A percentile compares a stretch with the other conserved stretches of the same genome.
Conservation (phyloP, 1,140 invertebrate genomes). For the Hycleus cichorii region DNA sequence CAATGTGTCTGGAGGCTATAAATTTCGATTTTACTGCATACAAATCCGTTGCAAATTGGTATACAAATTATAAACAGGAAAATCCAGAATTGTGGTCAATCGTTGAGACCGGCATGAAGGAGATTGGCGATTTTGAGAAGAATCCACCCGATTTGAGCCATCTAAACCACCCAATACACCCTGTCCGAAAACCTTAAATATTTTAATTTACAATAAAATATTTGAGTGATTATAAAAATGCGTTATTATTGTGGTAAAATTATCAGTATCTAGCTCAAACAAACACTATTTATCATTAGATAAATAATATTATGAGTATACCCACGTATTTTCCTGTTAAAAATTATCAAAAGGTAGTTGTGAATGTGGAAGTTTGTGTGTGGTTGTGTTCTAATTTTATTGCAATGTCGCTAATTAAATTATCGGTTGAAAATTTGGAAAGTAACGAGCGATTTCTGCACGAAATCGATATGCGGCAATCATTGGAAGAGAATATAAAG, state of each 20-base stretch:
- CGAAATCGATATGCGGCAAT: constrained; percentile 27
- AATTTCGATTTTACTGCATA: constrained; percentile 55
- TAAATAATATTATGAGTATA: too few relatives aligned
- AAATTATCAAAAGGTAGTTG: not conserved
- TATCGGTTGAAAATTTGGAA: constrained; percentile 22
- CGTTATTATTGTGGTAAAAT: constrained; percentile 1
- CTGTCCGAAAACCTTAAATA: constrained; percentile 43
- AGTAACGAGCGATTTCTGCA: constrained; percentile 26
- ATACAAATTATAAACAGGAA: constrained; percentile 56
- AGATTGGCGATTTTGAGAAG: constrained; percentile 54
- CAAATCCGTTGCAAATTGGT: constrained; percentile 55
- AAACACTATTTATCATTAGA: constrained; percentile 4
- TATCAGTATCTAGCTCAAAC: constrained; percentile 12
- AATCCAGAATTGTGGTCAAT: constrained; percentile 62
- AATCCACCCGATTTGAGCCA: constrained; percentile 61
- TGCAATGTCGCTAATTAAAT: constrained; percentile 9
- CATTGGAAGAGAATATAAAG: constrained; percentile 24
- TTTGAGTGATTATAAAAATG: too few relatives aligned
- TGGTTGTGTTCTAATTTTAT: too few relatives aligned
- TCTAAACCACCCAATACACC: constrained; percentile 64
- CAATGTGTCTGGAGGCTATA: constrained; percentile 64
- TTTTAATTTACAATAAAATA: too few relatives aligned
- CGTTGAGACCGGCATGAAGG: constrained; percentile 55
- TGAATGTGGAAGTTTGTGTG: too few relatives aligned
- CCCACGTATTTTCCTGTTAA: too few relatives aligned